Evolutionary conservation across 2,113 vertebrate species (phyloP).

Genomic region (Xyliphius kryptos): DNA sequence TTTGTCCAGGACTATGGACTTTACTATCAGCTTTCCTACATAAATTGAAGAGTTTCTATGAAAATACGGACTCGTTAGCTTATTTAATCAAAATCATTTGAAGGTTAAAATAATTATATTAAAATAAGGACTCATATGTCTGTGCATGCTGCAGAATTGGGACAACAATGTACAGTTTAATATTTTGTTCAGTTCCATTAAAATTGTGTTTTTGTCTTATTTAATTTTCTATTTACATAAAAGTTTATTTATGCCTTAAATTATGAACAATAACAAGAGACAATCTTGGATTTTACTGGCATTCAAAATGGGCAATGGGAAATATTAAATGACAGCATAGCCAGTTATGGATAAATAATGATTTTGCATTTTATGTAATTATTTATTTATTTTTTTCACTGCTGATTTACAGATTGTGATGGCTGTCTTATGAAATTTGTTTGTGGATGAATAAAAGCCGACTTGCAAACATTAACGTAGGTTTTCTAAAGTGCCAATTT

Average conservation of each 20-base stretch:
- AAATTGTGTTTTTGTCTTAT: constrained; percentile 54
- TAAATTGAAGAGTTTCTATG: too few species aligned
- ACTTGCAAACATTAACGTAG: constrained; percentile 9
- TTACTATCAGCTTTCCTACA: constrained; percentile 10
- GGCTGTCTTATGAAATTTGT: constrained; percentile 17
- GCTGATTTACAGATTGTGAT: constrained; percentile 13
- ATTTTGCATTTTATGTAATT: constrained; percentile 53
- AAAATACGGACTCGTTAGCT: too few species aligned
- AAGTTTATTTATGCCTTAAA: constrained; percentile 75
- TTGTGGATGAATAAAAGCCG: constrained; percentile 9
- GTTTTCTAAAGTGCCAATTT: constrained; percentile 16
- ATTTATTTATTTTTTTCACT: constrained; percentile 67
- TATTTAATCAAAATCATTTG: too few species aligned
- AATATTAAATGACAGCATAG: too few species aligned
- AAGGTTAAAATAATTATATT: too few species aligned
- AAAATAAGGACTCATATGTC: too few species aligned
- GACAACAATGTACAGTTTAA: too few species aligned
- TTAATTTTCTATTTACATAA: constrained; percentile 69
- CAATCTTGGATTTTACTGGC: constrained; percentile 58
- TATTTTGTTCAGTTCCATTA: constrained; percentile 31
- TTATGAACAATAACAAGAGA: constrained; percentile 62
- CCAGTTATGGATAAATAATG: constrained; percentile 69
- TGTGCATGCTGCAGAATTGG: too few species aligned
- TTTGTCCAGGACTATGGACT: not conserved
- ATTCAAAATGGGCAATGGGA: constrained; percentile 49